Percentiles rank a stretch among this genome's conserved stretches.
phyloP scores from a whole-genome alignment of 2,113 vertebrate species.

The Menura novaehollandiae region DNA sequence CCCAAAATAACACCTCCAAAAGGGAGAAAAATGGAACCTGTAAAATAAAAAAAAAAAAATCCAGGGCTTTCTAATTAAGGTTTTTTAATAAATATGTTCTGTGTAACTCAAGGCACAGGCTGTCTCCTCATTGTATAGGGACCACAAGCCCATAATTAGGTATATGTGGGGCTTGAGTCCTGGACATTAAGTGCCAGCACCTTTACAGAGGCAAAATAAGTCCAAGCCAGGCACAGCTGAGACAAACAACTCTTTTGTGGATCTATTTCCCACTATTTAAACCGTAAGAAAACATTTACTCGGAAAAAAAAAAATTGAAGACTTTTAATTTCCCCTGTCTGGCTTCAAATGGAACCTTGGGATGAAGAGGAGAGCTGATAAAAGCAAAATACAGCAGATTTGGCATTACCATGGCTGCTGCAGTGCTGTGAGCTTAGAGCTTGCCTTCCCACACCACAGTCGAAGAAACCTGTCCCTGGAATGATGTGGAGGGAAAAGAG shows the following conservation, averaged over 20 bases:
- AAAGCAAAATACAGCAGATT: not conserved
- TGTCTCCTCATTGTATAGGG: not conserved
- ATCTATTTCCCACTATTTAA: not conserved
- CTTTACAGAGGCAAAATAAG: not conserved
- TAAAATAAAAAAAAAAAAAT: not conserved
- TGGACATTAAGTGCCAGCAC: not conserved
- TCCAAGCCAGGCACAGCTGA: not conserved
- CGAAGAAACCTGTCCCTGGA: not conserved
- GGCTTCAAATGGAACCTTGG: not conserved
- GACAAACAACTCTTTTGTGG: not conserved
- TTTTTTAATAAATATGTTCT: not conserved
- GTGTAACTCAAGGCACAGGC: not conserved
- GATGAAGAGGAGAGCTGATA: not conserved
- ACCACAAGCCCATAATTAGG: not conserved
- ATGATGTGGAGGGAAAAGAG: not conserved
- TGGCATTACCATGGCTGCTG: accelerated
- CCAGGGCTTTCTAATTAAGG: not conserved
- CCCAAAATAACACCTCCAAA: not conserved
- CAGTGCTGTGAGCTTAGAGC: not conserved
- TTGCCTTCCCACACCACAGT: not conserved
- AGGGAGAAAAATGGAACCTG: not conserved
- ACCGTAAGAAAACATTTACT: not conserved
- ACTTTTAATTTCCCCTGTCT: not conserved
- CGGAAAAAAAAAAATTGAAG: not conserved
- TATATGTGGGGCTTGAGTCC: not conserved